Evolutionary conservation across 2,113 vertebrate species (phyloP).

Genomic region (Riparia riparia): DNA sequence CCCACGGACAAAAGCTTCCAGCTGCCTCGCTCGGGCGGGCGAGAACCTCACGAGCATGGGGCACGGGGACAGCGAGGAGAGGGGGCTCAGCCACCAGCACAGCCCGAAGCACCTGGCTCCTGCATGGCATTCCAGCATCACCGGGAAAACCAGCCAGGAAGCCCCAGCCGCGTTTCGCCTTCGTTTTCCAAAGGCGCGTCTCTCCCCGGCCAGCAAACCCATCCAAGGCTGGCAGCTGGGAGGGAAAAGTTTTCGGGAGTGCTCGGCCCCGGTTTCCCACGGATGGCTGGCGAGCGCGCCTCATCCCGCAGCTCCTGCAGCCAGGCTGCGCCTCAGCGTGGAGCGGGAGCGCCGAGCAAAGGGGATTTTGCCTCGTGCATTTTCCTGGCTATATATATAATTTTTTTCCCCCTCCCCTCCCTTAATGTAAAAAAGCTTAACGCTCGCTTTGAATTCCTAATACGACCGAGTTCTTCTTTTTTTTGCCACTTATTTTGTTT

Average conservation of each 20-base stretch:
- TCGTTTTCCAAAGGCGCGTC: neutral
- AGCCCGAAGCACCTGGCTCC: neutral
- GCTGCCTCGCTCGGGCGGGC: neutral
- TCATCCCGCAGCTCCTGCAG: neutral
- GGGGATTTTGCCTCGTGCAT: neutral
- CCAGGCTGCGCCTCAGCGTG: neutral
- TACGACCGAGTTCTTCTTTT: conserved; percentile 28
- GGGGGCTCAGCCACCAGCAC: neutral
- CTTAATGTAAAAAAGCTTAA: conserved; percentile 29
- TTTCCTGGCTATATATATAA: neutral
- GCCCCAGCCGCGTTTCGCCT: accelerated
- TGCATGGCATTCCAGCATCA: accelerated
- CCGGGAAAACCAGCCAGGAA: neutral
- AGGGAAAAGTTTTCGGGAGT: neutral
- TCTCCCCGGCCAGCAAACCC: neutral
- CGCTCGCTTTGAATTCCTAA: conserved; percentile 58
- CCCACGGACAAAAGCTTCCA: conserved; percentile 11
- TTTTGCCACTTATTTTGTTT: conserved; percentile 70
- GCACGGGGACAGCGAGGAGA: accelerated
- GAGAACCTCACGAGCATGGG: accelerated
- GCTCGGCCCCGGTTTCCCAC: neutral
- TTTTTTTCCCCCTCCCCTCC: neutral
- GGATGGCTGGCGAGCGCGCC: accelerated
- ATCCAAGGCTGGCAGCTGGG: neutral
- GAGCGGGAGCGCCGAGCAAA: neutral